Evolutionary conservation across 2,888 invertebrate genomes (phyloP), one percentile per base, ranked within the genome.

Genomic region (Pelosia muscerda): DNA sequence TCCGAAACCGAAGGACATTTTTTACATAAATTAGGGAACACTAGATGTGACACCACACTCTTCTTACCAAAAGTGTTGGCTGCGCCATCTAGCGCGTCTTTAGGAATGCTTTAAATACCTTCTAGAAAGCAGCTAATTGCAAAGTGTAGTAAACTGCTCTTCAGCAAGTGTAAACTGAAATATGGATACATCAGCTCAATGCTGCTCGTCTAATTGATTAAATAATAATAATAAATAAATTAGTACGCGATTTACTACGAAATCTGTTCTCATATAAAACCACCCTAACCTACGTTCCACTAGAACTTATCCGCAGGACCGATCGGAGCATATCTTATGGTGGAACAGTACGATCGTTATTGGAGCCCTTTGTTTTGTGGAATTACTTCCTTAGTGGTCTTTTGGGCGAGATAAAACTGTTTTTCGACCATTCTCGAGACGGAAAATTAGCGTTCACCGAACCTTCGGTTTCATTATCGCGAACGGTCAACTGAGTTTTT

Each of bases 391-490:
- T 90, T 87, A 90, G 86, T 86, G 84, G 87, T 83, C 89, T 88
- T 90, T 88, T 86, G 90, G 90, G 87, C 81, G 74, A 89, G 92
- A 92, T 92, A 92, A 92, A 91, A 87, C 86, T 87, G 89, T 89
- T 83, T 86, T 78, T 81, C 84, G 85, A 71, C 82, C 81, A 71
- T 86, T 85, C 77, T 78, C 82, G 82, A 78, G 71, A 68, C 81
- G 83, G 82, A 81, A 86, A 91, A 91, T 92, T 90, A 90, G 87
- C 80, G 79, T 84, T 61, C 67, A 65, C 56, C n/a, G 62, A 89
- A 86, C 79, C 80, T 83, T 61, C 66, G 67, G 75, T 68, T 86
- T 87, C 87, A 90, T 91, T 89, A 89, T 81, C 75, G 79, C 69
- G 63, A 70, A 67, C 84, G 81, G 78, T 72, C 77, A 73, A 76